phyloP scores from a whole-genome alignment of 2,888 invertebrate genomes.

The Aphodius sticticus region DNA sequence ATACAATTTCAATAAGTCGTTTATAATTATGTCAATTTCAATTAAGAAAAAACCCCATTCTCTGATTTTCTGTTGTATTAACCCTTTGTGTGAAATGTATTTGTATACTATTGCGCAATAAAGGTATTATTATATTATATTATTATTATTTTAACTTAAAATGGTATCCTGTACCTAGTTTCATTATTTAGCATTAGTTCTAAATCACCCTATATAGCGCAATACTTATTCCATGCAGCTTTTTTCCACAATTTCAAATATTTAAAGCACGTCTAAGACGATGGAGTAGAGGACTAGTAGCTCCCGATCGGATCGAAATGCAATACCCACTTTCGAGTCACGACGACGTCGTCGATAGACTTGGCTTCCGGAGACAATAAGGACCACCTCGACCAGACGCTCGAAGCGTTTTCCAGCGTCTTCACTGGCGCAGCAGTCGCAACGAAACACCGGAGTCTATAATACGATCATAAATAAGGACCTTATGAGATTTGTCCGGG shows the following conservation, averaged over 20 bases:
- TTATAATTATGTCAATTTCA: too few species aligned
- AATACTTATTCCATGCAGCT: too few species aligned
- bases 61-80: too few species aligned
- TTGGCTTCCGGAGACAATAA: not conserved
- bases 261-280: not conserved
- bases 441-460: not conserved
- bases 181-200: too few species aligned
- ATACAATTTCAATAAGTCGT: too few species aligned
- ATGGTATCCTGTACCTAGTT: too few species aligned
- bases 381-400: not conserved
- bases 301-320: not conserved
- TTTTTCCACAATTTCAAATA: not conserved
- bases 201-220: too few species aligned
- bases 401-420: not conserved
- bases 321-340: not conserved
- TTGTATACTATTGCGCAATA: too few species aligned
- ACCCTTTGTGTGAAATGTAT: too few species aligned
- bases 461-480: constrained; percentile 4
- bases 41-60: too few species aligned
- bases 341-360: not conserved
- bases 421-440: not conserved
- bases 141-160: too few species aligned
- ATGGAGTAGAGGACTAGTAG: not conserved
- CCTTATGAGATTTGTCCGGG: not conserved
- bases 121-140: too few species aligned